Conservation (phyloP, 37 sponge, comb jelly and placozoan species). For the Crambe crambe region DNA sequence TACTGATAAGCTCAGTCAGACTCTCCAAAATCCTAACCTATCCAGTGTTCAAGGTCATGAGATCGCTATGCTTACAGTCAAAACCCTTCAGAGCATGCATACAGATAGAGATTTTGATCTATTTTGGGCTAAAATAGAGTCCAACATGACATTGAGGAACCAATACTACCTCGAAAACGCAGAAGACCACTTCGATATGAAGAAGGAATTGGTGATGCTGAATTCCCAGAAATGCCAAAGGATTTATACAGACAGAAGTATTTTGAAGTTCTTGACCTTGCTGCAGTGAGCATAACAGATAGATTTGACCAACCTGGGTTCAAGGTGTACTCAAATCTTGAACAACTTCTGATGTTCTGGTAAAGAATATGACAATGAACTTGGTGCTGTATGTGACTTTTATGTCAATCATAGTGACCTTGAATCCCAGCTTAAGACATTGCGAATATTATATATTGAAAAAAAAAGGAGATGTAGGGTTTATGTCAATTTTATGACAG, state of each 20-base stretch:
- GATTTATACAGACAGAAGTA: conserved; percentile 47
- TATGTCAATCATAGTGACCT: conserved; percentile 44
- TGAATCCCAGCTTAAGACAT: conserved; percentile 53
- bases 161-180: conserved; percentile 53
- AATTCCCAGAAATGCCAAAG: conserved; percentile 32
- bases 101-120: conserved; percentile 58
- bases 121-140: conserved; percentile 69
- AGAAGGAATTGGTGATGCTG: conserved; percentile 48
- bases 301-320: conserved; percentile 76
- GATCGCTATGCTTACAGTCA: conserved; percentile 67
- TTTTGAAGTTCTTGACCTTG: conserved; percentile 68
- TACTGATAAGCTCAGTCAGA: conserved; percentile 77
- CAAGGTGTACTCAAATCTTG: conserved; percentile 56
- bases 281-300: conserved; percentile 35
- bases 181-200: conserved; percentile 64
- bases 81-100: conserved; percentile 58
- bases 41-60: conserved; percentile 82
- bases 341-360: conserved; percentile 59
- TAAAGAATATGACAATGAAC: conserved; percentile 39
- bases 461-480: too few relatives aligned
- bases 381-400: conserved; percentile 35
- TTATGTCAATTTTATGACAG: too few relatives aligned
- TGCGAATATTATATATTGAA: conserved; percentile 25
- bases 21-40: conserved; percentile 64
- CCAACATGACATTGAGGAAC: conserved; percentile 61